Percentiles rank a stretch among this genome's conserved stretches.
These are phyloP conservation scores for Carduelis carduelis DNA, from an alignment of 2,797 vertebrate genomes.

Conservation along the genomic window DNA sequence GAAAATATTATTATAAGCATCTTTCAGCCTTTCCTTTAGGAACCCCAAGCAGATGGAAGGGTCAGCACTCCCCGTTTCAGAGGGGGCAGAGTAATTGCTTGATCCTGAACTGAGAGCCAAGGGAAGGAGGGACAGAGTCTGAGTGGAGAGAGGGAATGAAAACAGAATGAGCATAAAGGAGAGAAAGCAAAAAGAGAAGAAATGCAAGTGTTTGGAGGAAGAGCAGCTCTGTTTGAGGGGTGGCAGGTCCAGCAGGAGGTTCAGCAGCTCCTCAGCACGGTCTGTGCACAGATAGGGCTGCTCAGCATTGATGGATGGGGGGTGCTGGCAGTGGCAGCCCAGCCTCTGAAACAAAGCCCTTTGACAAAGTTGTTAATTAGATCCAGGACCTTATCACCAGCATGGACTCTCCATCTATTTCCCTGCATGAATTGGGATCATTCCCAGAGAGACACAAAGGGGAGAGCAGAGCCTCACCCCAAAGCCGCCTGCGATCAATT, in stretches of 20 bases:
- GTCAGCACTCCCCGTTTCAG: neutral
- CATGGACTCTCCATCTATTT: neutral
- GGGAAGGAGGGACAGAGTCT: neutral
- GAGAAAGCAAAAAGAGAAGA: neutral
- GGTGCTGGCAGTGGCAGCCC: neutral
- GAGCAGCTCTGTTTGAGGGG: neutral
- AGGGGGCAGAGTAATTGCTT: neutral
- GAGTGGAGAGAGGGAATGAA: neutral
- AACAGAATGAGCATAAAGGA: neutral
- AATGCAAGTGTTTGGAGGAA: neutral
- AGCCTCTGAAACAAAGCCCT: conserved; percentile 30
- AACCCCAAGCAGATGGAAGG: neutral
- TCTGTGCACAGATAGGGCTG: neutral
- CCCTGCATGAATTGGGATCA: neutral
- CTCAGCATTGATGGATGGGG: neutral
- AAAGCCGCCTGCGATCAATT: conserved; percentile 26
- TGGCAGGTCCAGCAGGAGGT: neutral
- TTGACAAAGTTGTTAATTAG: conserved; percentile 27
- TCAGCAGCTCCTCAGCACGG: neutral
- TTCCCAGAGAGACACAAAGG: conserved; percentile 22
- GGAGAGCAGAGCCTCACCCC: neutral
- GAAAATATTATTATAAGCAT: neutral
- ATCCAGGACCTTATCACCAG: neutral
- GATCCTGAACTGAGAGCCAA: neutral
- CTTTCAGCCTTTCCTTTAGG: neutral